These are phyloP conservation scores for Ectemnius lituratus DNA, from an alignment of 2,888 invertebrate genomes.

Conservation along the genomic window DNA sequence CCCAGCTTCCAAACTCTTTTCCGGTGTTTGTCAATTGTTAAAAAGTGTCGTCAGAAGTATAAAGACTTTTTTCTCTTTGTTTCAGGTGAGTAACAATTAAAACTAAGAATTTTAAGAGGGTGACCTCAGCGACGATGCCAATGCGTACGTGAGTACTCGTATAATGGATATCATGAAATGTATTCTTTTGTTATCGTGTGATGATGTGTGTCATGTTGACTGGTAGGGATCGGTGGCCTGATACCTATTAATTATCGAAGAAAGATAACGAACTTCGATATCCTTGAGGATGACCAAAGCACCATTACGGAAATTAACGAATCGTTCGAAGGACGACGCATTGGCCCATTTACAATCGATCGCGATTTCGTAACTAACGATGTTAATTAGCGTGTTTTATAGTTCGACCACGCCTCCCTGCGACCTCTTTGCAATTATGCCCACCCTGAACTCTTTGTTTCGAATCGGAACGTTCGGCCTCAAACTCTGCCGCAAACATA, in stretches of 20 bases:
- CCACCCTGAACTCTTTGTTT: constrained; percentile 19
- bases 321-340: neutral
- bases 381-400: constrained; percentile 40
- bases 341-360: constrained; percentile 21
- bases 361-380: constrained; percentile 47
- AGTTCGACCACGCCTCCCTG: constrained; percentile 24
- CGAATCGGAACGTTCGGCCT: constrained; percentile 27
- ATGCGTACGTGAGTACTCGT: neutral
- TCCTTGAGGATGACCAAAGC: too few species aligned
- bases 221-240: too few species aligned
- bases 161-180: neutral
- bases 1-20: neutral
- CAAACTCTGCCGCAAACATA: constrained; percentile 43
- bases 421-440: constrained; percentile 34
- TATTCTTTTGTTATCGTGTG: too few species aligned
- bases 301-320: too few species aligned
- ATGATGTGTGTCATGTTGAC: too few species aligned
- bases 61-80: constrained; percentile 36
- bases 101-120: neutral
- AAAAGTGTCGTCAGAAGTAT: neutral
- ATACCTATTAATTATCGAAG: too few species aligned
- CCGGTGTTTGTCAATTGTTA: too few species aligned
- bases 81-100: constrained; percentile 62
- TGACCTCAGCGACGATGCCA: neutral
- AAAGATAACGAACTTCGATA: too few species aligned